A percentile compares a stretch with the other conserved stretches of the same genome.
Evolutionary conservation across 1,140 invertebrate species (phyloP).

Genomic region (Solenopsis invicta): DNA sequence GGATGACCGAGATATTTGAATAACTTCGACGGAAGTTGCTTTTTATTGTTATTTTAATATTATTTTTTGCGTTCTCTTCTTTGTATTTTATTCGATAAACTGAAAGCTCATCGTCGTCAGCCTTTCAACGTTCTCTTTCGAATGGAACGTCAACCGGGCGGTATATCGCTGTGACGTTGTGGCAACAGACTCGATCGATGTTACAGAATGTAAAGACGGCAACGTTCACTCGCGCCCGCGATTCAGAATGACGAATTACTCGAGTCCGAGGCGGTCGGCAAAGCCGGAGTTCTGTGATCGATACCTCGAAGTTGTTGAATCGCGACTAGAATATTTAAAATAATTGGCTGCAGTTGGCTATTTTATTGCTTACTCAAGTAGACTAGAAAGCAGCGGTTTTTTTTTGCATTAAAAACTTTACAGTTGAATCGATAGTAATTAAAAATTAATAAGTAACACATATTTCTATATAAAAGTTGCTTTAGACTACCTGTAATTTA

Average conservation of each 20-base stretch:
- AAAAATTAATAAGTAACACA: not conserved
- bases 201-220: constrained; percentile 19
- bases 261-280: constrained; percentile 28
- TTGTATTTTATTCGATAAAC: not conserved
- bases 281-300: not conserved
- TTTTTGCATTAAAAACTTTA: not conserved
- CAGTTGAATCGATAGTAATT: not conserved
- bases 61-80: too few relatives aligned
- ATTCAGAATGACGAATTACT: constrained; percentile 9
- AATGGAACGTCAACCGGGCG: not conserved
- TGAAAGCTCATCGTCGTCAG: not conserved
- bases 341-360: not conserved
- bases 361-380: not conserved
- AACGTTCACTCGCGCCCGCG: constrained; percentile 25
- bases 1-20: not conserved
- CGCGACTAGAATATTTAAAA: not conserved
- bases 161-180: not conserved
- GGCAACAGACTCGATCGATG: constrained; percentile 26
- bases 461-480: not conserved
- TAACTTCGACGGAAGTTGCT: not conserved
- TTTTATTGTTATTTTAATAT: not conserved
- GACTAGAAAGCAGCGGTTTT: not conserved
- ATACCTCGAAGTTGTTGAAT: not conserved
- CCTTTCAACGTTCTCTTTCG: constrained; percentile 26
- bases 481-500: not conserved